phyloP scores from a whole-genome alignment of 1,140 invertebrate species.

The Nephila pilipes region DNA sequence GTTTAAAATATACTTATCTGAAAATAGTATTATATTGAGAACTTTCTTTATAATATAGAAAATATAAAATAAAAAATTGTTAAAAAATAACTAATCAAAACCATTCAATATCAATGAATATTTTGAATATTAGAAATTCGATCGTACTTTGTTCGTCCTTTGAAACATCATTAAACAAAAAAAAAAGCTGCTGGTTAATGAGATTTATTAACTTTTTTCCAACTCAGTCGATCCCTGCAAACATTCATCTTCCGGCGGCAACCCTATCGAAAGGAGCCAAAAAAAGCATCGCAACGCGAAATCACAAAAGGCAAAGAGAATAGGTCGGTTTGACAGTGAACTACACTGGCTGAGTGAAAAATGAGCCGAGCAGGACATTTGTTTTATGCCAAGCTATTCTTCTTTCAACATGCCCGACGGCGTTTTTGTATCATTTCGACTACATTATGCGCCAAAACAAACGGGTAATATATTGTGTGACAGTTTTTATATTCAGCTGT shows the following conservation, averaged over 20 bases:
- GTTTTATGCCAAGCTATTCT: conserved; percentile 73
- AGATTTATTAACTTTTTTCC: not conserved
- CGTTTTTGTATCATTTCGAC: conserved; percentile 44
- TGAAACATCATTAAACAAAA: no score
- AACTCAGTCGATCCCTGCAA: not conserved
- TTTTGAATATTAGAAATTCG: no score
- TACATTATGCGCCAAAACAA: conserved; percentile 65
- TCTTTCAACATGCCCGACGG: conserved; percentile 65
- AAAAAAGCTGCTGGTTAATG: no score
- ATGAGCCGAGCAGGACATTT: conserved; percentile 61
- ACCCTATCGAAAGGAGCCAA: not conserved
- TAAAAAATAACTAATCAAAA: no score
- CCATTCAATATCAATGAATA: no score
- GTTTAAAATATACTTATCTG: no score
- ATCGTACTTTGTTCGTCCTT: no score
- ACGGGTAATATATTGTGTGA: conserved; percentile 44
- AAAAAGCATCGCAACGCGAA: not conserved
- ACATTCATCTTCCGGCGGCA: not conserved
- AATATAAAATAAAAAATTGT: no score
- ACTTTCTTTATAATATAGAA: no score
- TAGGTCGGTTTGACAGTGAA: no score
- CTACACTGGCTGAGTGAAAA: conserved; percentile 46
- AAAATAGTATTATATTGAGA: no score
- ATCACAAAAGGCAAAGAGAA: conserved; percentile 49
- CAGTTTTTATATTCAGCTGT: conserved; percentile 34